Conservation (phyloP, 2,888 invertebrate species). For the Eupithecia inturbata region DNA sequence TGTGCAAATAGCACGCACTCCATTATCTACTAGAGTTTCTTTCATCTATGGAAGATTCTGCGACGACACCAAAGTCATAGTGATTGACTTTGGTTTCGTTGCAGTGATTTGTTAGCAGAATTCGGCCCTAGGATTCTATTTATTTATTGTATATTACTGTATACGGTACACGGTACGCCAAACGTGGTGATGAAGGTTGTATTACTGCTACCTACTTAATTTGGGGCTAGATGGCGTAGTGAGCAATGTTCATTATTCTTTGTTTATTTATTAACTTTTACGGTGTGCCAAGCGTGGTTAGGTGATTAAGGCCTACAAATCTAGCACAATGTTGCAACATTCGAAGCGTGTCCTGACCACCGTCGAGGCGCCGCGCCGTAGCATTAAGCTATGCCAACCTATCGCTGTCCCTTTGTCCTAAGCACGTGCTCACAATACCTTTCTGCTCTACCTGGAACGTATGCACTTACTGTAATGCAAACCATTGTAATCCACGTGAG, state of each 20-base stretch:
- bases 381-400: conserved; percentile 31
- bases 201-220: too few relatives aligned
- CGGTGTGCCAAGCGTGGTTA: background rate
- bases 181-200: too few relatives aligned
- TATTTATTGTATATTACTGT: too few relatives aligned
- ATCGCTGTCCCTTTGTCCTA: conserved; percentile 41
- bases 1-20: too few relatives aligned
- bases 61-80: too few relatives aligned
- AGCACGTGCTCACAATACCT: conserved; percentile 38
- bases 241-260: background rate
- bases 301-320: background rate
- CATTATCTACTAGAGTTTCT: too few relatives aligned
- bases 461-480: conserved; percentile 27
- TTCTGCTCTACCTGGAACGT: conserved; percentile 38
- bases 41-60: too few relatives aligned
- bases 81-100: too few relatives aligned
- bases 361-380: conserved; percentile 15
- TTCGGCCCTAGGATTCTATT: background rate
- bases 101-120: too few relatives aligned
- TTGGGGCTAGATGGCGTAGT: too few relatives aligned
- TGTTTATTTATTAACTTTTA: background rate
- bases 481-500: conserved; percentile 37
- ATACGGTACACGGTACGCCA: too few relatives aligned
- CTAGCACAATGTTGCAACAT: background rate
- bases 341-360: conserved; percentile 3